Evolutionary conservation across 2,797 vertebrate genomes (phyloP).

Genomic region (Mycteria americana): DNA sequence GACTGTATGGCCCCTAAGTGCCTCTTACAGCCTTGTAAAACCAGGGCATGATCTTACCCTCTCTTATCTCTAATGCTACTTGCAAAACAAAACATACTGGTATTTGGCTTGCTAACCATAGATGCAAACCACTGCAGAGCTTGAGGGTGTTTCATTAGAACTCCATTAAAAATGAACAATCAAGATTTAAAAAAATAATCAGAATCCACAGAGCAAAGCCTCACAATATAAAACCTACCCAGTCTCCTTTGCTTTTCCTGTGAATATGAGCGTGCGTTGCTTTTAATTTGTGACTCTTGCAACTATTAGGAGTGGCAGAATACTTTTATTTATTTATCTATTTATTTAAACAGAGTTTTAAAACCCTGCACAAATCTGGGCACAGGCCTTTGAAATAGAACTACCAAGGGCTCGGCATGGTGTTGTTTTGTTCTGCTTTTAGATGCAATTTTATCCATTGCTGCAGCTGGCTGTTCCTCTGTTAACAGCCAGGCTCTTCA

Average conservation of each 20-base stretch:
- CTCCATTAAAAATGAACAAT: conserved; percentile 41
- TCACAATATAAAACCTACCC: conserved; percentile 37
- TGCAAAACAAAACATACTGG: background rate
- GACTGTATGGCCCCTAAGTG: conserved; percentile 30
- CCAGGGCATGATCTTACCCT: conserved; percentile 14
- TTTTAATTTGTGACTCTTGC: background rate
- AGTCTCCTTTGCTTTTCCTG: conserved; percentile 9
- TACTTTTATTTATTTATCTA: background rate
- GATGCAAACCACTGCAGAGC: conserved; percentile 14
- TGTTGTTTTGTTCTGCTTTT: conserved; percentile 11
- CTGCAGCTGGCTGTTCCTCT: conserved; percentile 31
- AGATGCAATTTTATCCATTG: conserved; percentile 5
- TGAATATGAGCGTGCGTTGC: background rate
- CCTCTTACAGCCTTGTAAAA: conserved; percentile 58
- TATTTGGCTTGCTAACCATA: background rate
- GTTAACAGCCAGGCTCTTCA: conserved; percentile 11
- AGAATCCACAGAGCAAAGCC: conserved; percentile 55
- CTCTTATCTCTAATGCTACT: conserved; percentile 48
- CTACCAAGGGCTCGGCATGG: background rate
- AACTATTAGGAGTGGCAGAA: background rate
- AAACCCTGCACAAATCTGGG: background rate
- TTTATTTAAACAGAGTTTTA: background rate
- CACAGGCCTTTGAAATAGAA: background rate
- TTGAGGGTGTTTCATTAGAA: conserved; percentile 58
- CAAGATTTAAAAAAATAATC: conserved; percentile 7